Conservation (phyloP, 2,797 vertebrate genomes). For the Pangasius mekongensis region DNA sequence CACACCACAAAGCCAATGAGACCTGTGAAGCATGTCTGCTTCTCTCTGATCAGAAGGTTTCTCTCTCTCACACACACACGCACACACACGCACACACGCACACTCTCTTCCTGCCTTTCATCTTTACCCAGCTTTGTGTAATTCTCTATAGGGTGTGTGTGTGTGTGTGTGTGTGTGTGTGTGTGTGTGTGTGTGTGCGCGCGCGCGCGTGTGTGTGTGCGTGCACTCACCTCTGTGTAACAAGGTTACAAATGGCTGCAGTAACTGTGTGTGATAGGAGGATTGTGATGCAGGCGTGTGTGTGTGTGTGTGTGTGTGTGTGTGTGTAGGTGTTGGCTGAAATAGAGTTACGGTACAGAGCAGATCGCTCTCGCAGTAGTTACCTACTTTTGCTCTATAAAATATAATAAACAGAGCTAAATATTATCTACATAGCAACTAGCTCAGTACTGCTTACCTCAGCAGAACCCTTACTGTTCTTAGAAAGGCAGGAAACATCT, state of each 20-base stretch:
- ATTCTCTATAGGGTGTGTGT: not conserved
- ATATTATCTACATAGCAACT: not conserved
- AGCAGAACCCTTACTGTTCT: not conserved
- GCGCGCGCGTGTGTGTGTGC: not conserved
- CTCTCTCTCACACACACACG: not conserved
- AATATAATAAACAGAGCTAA: not conserved
- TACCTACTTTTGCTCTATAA: not conserved
- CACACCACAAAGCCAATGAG: too few species aligned
- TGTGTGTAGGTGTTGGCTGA: not conserved
- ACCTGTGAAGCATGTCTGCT: too few species aligned
- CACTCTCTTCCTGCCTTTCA: not conserved
- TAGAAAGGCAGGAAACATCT: not conserved
- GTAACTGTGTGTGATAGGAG: not conserved
- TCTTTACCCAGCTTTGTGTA: not conserved
- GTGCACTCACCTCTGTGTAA: not conserved
- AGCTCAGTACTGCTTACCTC: not conserved
- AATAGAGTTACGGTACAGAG: not conserved
- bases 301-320: not conserved
- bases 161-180: not conserved
- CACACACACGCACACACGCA: too few species aligned
- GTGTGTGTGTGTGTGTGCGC: not conserved
- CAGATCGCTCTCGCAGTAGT: not conserved
- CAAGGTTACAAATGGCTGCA: not conserved
- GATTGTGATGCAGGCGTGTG: not conserved
- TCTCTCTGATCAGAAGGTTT: not conserved